Conservation (phyloP, 1,140 invertebrate genomes). For the Pararge aegeria region DNA sequence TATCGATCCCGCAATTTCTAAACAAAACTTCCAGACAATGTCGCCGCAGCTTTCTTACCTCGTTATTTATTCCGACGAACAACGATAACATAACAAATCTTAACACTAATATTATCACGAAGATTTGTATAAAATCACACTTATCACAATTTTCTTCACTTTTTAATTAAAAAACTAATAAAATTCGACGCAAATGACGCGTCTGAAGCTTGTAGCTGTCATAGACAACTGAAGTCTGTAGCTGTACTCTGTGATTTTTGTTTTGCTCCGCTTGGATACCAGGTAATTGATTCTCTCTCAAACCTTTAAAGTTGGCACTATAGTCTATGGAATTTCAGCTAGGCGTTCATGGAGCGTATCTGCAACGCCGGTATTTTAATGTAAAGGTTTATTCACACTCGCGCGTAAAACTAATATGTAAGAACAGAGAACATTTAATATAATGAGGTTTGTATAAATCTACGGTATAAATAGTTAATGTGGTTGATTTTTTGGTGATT, state of each 20-base stretch:
- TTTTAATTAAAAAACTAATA: slow-evolving; percentile 72
- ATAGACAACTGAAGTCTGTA: slow-evolving; percentile 44
- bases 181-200: slow-evolving; percentile 75
- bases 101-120: slow-evolving; percentile 76
- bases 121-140: slow-evolving; percentile 77
- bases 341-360: no score
- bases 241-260: slow-evolving; percentile 2
- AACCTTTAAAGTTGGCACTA: not conserved
- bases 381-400: no score
- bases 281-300: slow-evolving; percentile 26
- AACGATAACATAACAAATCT: slow-evolving; percentile 78
- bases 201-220: slow-evolving; percentile 73
- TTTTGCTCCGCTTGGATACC: slow-evolving; percentile 22
- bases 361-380: no score
- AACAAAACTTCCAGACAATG: slow-evolving; percentile 60
- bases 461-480: no score
- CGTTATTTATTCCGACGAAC: slow-evolving; percentile 40
- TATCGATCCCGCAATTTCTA: slow-evolving; percentile 75
- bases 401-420: no score
- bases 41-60: slow-evolving; percentile 42
- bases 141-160: slow-evolving; percentile 78
- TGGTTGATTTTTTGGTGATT: no score
- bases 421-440: no score
- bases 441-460: no score
- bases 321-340: slow-evolving; percentile 3